These are phyloP conservation scores for Rhipidura dahli DNA, from an alignment of 2,113 vertebrate species.

Conservation along the genomic window DNA sequence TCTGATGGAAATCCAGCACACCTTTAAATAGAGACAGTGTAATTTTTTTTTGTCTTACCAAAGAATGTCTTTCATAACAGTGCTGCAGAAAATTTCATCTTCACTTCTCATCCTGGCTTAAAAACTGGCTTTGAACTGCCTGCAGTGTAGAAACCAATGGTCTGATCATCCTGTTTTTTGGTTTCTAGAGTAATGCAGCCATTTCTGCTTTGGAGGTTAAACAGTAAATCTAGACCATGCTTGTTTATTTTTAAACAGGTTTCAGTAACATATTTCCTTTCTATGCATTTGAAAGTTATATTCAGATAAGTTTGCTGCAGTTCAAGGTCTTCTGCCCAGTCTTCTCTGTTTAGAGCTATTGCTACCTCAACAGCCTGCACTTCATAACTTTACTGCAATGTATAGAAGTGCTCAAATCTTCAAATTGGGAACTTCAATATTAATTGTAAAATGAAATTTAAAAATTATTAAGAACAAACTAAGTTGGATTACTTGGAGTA, in stretches of 20 bases:
- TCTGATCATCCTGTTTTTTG: neutral
- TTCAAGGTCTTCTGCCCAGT: neutral
- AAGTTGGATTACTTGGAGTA: neutral
- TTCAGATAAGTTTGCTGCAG: neutral
- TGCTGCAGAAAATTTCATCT: neutral
- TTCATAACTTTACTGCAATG: neutral
- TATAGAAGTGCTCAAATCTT: neutral
- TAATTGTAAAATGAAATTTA: neutral
- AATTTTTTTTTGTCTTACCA: neutral
- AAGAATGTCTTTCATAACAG: neutral
- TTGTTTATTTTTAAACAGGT: neutral
- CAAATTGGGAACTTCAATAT: neutral
- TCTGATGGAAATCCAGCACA: neutral
- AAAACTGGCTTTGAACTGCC: neutral
- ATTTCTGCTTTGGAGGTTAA: neutral
- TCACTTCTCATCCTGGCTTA: neutral
- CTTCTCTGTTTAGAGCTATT: neutral
- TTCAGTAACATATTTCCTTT: neutral
- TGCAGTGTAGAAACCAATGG: neutral
- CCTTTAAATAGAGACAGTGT: neutral
- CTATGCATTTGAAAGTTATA: neutral
- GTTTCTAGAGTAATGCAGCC: neutral
- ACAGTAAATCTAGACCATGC: neutral
- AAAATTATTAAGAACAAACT: neutral
- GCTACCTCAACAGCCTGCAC: neutral